Base-by-base conservation (phyloP, 1,140 invertebrate genomes). In the Cydia strobilella region DNA sequence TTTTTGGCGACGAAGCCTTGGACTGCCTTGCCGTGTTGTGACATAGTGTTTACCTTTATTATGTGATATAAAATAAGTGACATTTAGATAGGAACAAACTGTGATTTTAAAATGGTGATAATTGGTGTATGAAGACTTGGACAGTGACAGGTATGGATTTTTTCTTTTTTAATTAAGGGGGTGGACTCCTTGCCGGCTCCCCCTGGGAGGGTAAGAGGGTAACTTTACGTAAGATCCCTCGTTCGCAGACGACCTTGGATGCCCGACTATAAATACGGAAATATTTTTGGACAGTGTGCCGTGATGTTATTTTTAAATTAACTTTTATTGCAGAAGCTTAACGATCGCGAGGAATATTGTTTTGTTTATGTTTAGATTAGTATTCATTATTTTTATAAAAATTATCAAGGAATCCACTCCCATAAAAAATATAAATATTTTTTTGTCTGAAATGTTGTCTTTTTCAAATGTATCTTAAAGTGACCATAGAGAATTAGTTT, bases 21-120 rank as follows among this genome's bases (percentile, higher is more conserved):
- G 89, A 92, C 89, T 88, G 89, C 90, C 89, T 91, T 91, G 85
- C 89, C 90, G 90, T 91, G 91, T 93, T 93, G 91, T 93, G 91
- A 93, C 90, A 80, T 90, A 90, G 90, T 92, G 91, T 90, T 69
- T 92, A 93, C 87, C 89, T 84, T 84, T 84, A 88, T 89, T 89
- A 91, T 93, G 91, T 93, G 91, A 92, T 92, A 89, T 87, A 90
- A 90, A 85, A 87, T 89, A 89, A 90, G 86, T 91, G 89, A 91
- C 89, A 88, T 87, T 87, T 87, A 87, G 82, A 88, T 91, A 92
- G 84, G 88, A 92, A 93, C 89, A 87, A 91, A 93, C 91, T 93
- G 91, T 93, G 91, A 93, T 93, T 90, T 88, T 85, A 84, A n/a
- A 86, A 85, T 90, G 89, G 91, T 93, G 90, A 93, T 93, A 81